Evolutionary conservation across 2,888 invertebrate species (phyloP), one percentile per base, ranked within the genome.

Genomic region (Drosophila hawaiiensis): DNA sequence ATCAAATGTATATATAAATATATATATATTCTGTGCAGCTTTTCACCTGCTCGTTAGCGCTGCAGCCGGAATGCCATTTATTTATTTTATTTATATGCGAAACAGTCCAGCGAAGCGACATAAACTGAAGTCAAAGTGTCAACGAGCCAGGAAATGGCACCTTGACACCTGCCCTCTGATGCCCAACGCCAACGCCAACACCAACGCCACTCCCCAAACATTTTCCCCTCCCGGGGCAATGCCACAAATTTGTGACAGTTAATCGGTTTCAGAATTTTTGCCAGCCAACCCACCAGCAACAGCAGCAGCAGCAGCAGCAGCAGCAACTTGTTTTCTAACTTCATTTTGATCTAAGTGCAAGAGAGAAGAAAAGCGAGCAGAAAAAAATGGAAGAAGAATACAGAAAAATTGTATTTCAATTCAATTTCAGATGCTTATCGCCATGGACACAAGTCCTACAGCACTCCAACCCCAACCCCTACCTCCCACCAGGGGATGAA

Each of bases 351-450:
- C 73, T 87, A 87, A 84, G 87, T 89, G 82, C 56, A 50, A 16
- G n/a, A 35, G 29, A 49, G 19, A 14, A 29, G 43, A 37, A 19
- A 14, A 16, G 16, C 41, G 35, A n/a, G 16, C 41, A 41, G 31
- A 58, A n/a, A 6, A n/a, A 37, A 39, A 29, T 14, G 0, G 4
- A 37, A 43, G n/a, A 37, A 53, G 16, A 60, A 33, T 33, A 54
- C 9, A 52, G 19, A 68, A 70, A 84, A 85, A 82, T 76, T 82
- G 71, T 80, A 87, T 85, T 89, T 77, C 83, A 84, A 89, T 89
- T 87, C 75, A 73, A 89, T 89, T 89, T 76, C 63, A 75, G 89
- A 80, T 82, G 71, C 70, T 76, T 85, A 89, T 83, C 84, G 72
- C 67, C 49, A 47, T 37, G 66, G 85, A 58, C 83, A 82, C 41